These are phyloP conservation scores for Scolanthus callimorphus DNA, from an alignment of 92 coral and sea anemone species.

Conservation along the genomic window DNA sequence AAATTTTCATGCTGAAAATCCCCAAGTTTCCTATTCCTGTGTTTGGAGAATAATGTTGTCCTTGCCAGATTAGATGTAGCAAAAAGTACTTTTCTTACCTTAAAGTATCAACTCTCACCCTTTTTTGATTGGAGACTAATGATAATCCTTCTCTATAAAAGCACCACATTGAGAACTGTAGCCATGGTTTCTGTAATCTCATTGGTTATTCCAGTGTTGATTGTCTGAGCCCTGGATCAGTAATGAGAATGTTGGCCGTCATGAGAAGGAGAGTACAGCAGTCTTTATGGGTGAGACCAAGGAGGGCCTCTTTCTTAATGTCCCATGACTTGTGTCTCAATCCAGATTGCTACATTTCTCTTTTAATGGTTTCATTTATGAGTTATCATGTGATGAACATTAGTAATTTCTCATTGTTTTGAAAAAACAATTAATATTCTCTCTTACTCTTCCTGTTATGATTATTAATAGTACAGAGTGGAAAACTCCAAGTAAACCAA, in stretches of 20 bases:
- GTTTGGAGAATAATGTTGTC: no score
- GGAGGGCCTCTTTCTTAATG: conserved; percentile 85
- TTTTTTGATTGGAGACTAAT: no score
- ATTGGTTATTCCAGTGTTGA: conserved; percentile 11
- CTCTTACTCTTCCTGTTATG: no score
- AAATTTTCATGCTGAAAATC: background rate
- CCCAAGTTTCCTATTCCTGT: no score
- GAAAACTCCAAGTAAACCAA: no score
- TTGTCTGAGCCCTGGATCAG: conserved; percentile 49
- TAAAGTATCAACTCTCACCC: no score
- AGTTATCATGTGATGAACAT: background rate
- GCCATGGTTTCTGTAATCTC: conserved; percentile 33
- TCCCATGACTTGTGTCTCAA: conserved; percentile 80
- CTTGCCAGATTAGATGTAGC: no score
- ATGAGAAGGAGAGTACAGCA: conserved; percentile 92
- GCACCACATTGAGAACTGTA: conserved; percentile 82
- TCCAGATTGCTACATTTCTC: conserved; percentile 74
- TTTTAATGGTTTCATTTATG: no score
- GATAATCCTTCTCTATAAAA: conserved; percentile 58
- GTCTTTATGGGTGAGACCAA: conserved; percentile 89
- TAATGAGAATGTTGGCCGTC: conserved; percentile 92
- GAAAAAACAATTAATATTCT: no score
- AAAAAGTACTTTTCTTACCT: no score
- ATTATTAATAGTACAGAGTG: no score
- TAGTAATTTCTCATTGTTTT: background rate